Conservation (phyloP, 2,888 invertebrate genomes). For the Myathropa florea region DNA sequence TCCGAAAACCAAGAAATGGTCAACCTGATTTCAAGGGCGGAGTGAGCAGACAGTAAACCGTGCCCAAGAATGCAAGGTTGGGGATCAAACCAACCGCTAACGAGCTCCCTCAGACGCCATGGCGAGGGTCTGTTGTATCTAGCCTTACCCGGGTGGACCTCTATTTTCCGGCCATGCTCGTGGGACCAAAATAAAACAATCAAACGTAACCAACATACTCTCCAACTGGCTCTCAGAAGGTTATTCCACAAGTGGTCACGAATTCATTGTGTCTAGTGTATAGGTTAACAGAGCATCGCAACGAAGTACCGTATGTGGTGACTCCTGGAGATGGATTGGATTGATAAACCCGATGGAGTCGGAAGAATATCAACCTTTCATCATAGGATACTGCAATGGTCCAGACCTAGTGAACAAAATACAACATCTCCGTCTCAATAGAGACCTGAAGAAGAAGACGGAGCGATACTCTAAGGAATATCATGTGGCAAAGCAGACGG, state of each 20-base stretch:
- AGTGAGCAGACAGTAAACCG: too few relatives aligned
- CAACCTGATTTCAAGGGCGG: too few relatives aligned
- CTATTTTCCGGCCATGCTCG: too few relatives aligned
- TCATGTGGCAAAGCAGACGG: conserved; percentile 57
- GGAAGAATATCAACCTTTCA: conserved; percentile 92
- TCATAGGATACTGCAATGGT: conserved; percentile 93
- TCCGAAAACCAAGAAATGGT: too few relatives aligned
- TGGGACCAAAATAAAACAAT: too few relatives aligned
- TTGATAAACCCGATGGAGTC: conserved; percentile 83
- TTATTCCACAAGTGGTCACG: conserved; percentile 52
- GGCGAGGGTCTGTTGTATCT: too few relatives aligned
- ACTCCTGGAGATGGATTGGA: conserved; percentile 89
- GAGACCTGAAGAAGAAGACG: conserved; percentile 81
- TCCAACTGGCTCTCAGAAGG: conserved; percentile 86
- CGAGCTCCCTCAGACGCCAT: too few relatives aligned
- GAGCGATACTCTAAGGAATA: conserved; percentile 76
- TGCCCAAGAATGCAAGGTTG: too few relatives aligned
- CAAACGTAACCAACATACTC: conserved; percentile 90
- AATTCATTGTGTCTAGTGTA: conserved; percentile 20
- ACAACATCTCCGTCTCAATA: conserved; percentile 77
- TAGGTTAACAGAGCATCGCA: background rate
- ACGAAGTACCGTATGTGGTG: conserved; percentile 83
- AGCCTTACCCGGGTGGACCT: too few relatives aligned
- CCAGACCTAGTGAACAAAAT: conserved; percentile 84
- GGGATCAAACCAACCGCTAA: too few relatives aligned